Base-by-base conservation (phyloP, 2,888 invertebrate species). In the Ditylenchus weischeri region DNA sequence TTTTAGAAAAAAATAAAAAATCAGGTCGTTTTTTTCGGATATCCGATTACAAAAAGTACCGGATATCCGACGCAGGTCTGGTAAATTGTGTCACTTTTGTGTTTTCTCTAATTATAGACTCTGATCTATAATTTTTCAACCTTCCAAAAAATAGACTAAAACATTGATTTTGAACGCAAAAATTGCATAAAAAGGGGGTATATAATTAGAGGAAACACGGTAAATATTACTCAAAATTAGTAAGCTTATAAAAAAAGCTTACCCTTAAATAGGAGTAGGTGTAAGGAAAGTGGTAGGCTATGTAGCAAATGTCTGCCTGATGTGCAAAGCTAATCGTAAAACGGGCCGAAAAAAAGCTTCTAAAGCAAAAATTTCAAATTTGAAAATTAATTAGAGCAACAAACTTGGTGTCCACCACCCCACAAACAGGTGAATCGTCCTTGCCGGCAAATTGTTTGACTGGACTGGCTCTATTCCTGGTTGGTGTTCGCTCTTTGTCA, bases 251-350 rank as follows among this genome's bases (percentile, higher is more conserved):
- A 49, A 57, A 29, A 15, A 66, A 62, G 57, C 69, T 18, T 10
- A 76, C 74, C 63, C 73, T 69, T 29, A 75, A 64, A 29, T 88
- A 88, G 21, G 90, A 89, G 83, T 90, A 91, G 0, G 91, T 90
- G 84, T 90, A 92, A 0, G 92, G 92, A 83, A 89, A 91, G 84
- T 92, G 91, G 82, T 91, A 92, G 3, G 91, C 91, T 70, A 92
- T 84, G 84, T 92, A 92, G 83, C 90, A 90, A 62, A 91, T 88
- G 82, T 92, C 92, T 71, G 88, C 87, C 62, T 86, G 85, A 84
- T 90, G 89, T 7, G 88, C 88, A 84, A 92, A 91, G 60, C 86
- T 87, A 47, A 92, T 86, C 74, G 88, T 89, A 85, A 92, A 91
- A 5, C 90, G 89, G 50, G 90, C 88, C 0, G 91, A 91, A 80